These are phyloP conservation scores for Eupristina koningsbergeri DNA, from an alignment of 1,140 invertebrate genomes.

Conservation along the genomic window DNA sequence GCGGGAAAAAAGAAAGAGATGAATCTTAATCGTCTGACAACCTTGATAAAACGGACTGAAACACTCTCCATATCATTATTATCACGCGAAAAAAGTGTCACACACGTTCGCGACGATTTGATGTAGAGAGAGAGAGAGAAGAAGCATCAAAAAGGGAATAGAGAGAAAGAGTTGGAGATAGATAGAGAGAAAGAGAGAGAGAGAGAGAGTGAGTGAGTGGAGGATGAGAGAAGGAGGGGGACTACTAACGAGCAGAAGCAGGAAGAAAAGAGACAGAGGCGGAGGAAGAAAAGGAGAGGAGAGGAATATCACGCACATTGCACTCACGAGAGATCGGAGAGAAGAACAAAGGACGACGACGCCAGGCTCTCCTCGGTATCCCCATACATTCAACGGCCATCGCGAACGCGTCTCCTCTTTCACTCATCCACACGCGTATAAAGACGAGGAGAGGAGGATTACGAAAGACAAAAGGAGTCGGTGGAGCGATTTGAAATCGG, in stretches of 20 bases:
- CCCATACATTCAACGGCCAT: slow-evolving; percentile 24
- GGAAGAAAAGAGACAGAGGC: neutral
- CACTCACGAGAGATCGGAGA: slow-evolving; percentile 15
- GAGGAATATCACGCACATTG: slow-evolving; percentile 14
- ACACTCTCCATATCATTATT: slow-evolving; percentile 2
- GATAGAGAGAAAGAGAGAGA: neutral
- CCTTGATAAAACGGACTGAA: slow-evolving; percentile 25
- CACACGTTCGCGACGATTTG: slow-evolving; percentile 11
- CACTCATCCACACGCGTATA: neutral
- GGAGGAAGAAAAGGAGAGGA: neutral
- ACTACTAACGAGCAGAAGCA: neutral
- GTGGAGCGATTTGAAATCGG: too few species aligned
- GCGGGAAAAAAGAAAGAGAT: slow-evolving; percentile 4
- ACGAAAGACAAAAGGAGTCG: neutral
- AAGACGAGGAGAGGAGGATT: neutral
- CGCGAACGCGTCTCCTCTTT: slow-evolving; percentile 8
- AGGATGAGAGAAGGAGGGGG: neutral
- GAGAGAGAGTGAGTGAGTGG: neutral
- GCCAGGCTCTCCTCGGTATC: neutral
- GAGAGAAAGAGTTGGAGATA: neutral
- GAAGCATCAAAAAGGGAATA: neutral
- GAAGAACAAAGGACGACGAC: slow-evolving; percentile 45
- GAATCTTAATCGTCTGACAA: slow-evolving; percentile 16
- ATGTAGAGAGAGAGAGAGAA: neutral
- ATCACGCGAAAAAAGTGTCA: slow-evolving; percentile 7